A percentile compares a stretch with the other conserved stretches of the same genome.
These are phyloP conservation scores for Gymnogyps californianus DNA, from an alignment of 2,113 vertebrate species.

Conservation along the genomic window DNA sequence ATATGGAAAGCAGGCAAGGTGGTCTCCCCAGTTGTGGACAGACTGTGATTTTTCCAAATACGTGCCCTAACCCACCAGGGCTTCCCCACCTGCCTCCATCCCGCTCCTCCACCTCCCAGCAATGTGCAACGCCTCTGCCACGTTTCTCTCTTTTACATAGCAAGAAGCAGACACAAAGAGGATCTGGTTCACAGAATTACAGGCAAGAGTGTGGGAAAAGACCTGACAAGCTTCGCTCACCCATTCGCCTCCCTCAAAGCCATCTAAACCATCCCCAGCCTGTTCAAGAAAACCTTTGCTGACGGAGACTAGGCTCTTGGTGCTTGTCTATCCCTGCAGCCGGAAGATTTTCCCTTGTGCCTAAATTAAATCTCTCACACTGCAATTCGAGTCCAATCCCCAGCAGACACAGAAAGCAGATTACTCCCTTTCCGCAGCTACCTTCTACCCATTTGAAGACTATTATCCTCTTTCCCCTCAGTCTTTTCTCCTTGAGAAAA, in stretches of 20 bases:
- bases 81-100: background rate
- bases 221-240: background rate
- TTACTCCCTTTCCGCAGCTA: background rate
- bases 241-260: background rate
- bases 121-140: background rate
- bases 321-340: background rate
- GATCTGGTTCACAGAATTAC: background rate
- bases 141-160: background rate
- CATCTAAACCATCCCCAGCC: background rate
- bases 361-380: background rate
- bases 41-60: background rate
- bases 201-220: background rate
- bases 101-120: background rate
- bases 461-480: background rate
- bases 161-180: background rate
- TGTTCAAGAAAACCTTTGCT: background rate
- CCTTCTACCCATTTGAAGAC: background rate
- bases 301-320: background rate
- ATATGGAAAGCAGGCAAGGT: background rate
- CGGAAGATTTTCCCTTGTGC: background rate
- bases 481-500: background rate
- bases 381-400: background rate
- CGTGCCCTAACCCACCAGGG: background rate
- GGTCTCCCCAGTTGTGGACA: background rate
- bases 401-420: background rate